phyloP scores from a whole-genome alignment of 2,888 invertebrate genomes.

The Apotomis betuletana region DNA sequence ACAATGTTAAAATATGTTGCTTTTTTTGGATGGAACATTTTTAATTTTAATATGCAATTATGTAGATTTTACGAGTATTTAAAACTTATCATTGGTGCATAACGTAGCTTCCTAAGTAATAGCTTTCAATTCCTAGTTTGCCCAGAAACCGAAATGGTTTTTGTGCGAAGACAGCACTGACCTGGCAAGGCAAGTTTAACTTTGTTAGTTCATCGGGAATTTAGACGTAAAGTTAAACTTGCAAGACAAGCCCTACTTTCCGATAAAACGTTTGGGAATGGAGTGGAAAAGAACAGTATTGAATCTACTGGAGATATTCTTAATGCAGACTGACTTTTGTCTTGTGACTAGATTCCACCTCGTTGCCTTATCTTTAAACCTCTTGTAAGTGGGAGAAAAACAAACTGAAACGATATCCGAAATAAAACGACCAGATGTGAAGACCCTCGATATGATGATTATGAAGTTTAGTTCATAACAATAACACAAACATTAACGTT shows the following conservation, averaged over 20 bases:
- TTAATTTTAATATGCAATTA: too few species aligned
- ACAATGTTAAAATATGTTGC: too few species aligned
- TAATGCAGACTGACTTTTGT: background rate
- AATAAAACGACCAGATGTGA: too few species aligned
- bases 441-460: too few species aligned
- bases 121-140: background rate
- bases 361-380: background rate
- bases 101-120: background rate
- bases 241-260: background rate
- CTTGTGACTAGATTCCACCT: background rate
- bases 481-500: too few species aligned
- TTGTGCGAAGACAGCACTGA: background rate
- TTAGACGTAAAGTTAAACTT: background rate
- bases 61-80: too few species aligned
- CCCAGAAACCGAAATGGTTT: background rate
- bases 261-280: background rate
- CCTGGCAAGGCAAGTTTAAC: background rate
- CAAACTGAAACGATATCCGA: too few species aligned
- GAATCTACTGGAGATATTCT: background rate
- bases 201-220: background rate
- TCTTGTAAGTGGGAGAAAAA: too few species aligned
- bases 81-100: background rate
- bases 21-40: too few species aligned
- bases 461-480: too few species aligned
- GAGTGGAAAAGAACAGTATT: background rate